Evolutionary conservation across 2,797 vertebrate species (phyloP).

Genomic region (Tenualosa ilisha): DNA sequence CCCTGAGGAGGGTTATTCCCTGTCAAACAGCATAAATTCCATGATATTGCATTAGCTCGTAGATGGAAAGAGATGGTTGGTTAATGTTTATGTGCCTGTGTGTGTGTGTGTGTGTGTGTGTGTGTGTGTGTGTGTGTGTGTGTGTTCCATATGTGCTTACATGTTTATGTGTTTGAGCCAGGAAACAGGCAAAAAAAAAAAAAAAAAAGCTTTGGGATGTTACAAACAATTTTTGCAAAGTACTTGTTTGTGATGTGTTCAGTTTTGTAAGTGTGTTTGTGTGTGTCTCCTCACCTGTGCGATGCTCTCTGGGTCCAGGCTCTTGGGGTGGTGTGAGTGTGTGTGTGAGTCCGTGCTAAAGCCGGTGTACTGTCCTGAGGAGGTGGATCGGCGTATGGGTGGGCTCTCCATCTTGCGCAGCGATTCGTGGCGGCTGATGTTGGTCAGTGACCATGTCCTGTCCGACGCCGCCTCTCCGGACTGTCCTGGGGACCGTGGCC

Average conservation of each 20-base stretch:
- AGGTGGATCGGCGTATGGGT: conserved; percentile 94
- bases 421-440: conserved; percentile 93
- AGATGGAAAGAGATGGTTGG: background rate
- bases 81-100: background rate
- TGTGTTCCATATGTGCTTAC: background rate
- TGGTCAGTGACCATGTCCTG: conserved; percentile 90
- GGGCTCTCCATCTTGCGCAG: conserved; percentile 95
- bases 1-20: background rate
- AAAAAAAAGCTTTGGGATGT: too few relatives aligned
- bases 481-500: conserved; percentile 82
- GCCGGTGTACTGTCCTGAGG: conserved; percentile 91
- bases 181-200: too few relatives aligned
- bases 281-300: conserved; percentile 87
- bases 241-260: background rate
- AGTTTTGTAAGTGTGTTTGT: background rate
- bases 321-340: conserved; percentile 84
- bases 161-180: too few relatives aligned
- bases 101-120: background rate
- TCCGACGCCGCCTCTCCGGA: conserved; percentile 86
- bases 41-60: background rate
- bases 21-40: conserved; percentile 18
- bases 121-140: background rate
- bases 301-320: conserved; percentile 95
- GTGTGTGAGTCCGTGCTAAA: conserved; percentile 73
- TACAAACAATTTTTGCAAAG: too few relatives aligned